phyloP scores from a whole-genome alignment of 1,140 invertebrate genomes.

The Trissolcus basalis region DNA sequence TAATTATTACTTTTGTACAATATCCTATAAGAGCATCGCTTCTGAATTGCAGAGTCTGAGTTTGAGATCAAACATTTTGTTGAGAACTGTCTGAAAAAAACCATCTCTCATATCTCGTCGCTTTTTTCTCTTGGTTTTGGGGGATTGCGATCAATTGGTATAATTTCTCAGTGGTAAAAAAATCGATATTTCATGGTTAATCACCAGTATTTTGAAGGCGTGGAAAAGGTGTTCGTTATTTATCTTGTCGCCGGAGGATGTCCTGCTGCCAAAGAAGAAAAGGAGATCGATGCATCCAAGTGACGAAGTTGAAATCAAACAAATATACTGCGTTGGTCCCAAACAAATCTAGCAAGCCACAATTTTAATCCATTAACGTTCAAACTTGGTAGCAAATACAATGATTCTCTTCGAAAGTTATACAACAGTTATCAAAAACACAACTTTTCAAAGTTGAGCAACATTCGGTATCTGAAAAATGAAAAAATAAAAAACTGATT shows the following conservation, averaged over 20 bases:
- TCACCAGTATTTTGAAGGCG: conserved; percentile 77
- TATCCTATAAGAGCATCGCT: no score
- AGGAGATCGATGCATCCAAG: conserved; percentile 32
- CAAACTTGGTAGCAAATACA: no score
- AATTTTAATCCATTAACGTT: conserved; percentile 1
- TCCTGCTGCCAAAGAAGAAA: conserved; percentile 22
- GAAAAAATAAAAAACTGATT: no score
- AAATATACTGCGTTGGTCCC: no score
- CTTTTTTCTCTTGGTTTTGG: conserved; percentile 20
- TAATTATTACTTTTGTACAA: neutral
- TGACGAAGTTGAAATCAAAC: conserved; percentile 18
- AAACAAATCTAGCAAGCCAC: no score
- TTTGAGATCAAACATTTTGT: conserved; percentile 40
- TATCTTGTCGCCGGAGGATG: conserved; percentile 73
- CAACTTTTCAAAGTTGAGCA: no score
- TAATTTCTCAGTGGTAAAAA: conserved; percentile 64
- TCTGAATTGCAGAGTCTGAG: neutral
- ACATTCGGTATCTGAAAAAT: no score
- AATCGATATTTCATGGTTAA: conserved; percentile 77
- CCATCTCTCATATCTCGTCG: conserved; percentile 35
- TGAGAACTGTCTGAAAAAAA: conserved; percentile 18
- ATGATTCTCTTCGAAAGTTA: no score
- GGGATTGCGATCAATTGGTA: conserved; percentile 37
- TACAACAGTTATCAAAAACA: no score
- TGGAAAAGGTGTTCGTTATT: conserved; percentile 76